Conservation (phyloP, 2,797 vertebrate species). For the Anolis apletophallus region DNA sequence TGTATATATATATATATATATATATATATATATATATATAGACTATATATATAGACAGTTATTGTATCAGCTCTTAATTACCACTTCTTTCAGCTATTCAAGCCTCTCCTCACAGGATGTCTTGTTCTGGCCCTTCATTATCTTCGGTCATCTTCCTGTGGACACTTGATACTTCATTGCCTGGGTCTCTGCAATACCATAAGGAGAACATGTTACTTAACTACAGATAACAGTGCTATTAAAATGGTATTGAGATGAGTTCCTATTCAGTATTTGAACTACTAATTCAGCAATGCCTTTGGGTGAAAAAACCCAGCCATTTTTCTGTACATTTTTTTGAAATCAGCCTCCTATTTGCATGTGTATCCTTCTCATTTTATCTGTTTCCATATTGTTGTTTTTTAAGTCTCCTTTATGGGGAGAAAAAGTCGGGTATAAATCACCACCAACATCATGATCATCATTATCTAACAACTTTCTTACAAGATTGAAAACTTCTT, state of each 20-base stretch:
- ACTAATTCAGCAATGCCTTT: background rate
- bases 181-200: too few species aligned
- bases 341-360: background rate
- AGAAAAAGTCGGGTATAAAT: too few species aligned
- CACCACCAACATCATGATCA: too few species aligned
- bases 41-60: background rate
- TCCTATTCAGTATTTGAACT: background rate
- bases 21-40: too few species aligned
- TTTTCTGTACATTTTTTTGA: background rate
- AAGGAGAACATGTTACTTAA: background rate
- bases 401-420: background rate
- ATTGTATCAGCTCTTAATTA: background rate
- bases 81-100: background rate
- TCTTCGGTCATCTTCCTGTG: background rate
- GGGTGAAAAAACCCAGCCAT: background rate
- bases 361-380: background rate
- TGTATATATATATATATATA: too few species aligned
- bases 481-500: too few species aligned
- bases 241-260: background rate
- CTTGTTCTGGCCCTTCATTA: background rate
- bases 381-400: background rate
- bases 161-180: background rate
- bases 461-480: too few species aligned
- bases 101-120: background rate
- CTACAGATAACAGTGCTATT: background rate